phyloP scores from a whole-genome alignment of 2,797 vertebrate genomes.

The Mormyrus proboscirostris region DNA sequence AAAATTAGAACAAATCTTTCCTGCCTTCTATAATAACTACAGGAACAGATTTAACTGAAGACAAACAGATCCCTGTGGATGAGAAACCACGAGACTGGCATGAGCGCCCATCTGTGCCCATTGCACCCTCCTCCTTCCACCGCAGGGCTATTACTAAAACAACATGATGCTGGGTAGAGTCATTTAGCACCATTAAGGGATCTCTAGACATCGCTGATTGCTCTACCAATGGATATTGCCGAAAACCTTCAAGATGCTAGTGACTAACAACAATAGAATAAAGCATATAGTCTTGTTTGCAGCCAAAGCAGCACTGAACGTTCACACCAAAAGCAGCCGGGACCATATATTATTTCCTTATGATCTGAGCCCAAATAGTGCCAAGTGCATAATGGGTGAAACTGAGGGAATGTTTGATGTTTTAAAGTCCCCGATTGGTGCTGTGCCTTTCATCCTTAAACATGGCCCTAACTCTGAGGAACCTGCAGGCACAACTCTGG shows the following conservation, averaged over 20 bases:
- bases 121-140: not conserved
- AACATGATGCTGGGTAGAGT: not conserved
- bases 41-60: not conserved
- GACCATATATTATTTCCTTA: not conserved
- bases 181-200: not conserved
- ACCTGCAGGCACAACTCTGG: not conserved
- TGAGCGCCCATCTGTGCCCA: not conserved
- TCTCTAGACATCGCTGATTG: not conserved
- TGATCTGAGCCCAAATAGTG: not conserved
- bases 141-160: not conserved
- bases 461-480: not conserved
- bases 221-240: not conserved
- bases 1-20: not conserved
- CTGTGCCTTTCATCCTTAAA: not conserved
- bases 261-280: not conserved
- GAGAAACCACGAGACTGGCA: not conserved
- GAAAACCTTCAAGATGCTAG: not conserved
- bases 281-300: not conserved
- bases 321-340: not conserved
- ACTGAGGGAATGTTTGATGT: not conserved
- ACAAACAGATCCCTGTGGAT: not conserved
- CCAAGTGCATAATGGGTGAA: not conserved
- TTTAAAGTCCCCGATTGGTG: not conserved
- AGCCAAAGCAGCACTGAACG: not conserved
- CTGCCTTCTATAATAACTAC: not conserved